These are phyloP conservation scores for Oryzias curvinotus DNA, from an alignment of 2,113 vertebrate genomes.

Conservation along the genomic window DNA sequence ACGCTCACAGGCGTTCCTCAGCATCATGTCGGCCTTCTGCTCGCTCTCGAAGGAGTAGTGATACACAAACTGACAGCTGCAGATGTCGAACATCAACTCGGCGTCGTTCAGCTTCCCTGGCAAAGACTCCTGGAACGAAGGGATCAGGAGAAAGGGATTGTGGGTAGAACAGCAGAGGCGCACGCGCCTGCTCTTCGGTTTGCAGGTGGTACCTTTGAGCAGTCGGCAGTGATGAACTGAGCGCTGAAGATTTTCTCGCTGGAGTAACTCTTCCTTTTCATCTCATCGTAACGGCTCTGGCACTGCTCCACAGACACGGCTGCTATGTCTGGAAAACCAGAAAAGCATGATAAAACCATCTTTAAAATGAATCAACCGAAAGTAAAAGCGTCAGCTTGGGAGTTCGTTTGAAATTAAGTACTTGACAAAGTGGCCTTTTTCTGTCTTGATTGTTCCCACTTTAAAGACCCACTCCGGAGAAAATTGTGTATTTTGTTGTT, in stretches of 20 bases:
- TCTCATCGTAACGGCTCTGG: slow-evolving; percentile 87
- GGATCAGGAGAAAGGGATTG: background rate
- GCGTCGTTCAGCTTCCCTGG: slow-evolving; percentile 81
- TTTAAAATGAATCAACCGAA: background rate
- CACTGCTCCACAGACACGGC: slow-evolving; percentile 93
- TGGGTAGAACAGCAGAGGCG: no score
- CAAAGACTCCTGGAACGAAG: slow-evolving; percentile 81
- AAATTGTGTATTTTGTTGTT: no score
- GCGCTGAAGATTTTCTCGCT: slow-evolving; percentile 85
- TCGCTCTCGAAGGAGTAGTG: slow-evolving; percentile 96
- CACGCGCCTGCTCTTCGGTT: no score
- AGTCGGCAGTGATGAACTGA: slow-evolving; percentile 93
- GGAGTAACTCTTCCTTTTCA: slow-evolving; percentile 81
- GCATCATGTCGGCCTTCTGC: slow-evolving; percentile 91
- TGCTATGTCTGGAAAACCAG: slow-evolving; percentile 84
- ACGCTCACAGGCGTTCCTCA: slow-evolving; percentile 92
- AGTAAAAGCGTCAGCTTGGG: no score
- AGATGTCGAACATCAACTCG: slow-evolving; percentile 85
- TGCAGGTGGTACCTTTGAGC: slow-evolving; percentile 83
- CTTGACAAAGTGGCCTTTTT: background rate
- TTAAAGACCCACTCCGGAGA: no score
- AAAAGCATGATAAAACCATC: background rate
- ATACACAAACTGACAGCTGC: slow-evolving; percentile 96
- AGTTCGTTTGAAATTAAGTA: no score
- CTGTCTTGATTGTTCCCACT: background rate